Conservation (phyloP, 2,888 invertebrate genomes). For the Leucophora obtusa region DNA sequence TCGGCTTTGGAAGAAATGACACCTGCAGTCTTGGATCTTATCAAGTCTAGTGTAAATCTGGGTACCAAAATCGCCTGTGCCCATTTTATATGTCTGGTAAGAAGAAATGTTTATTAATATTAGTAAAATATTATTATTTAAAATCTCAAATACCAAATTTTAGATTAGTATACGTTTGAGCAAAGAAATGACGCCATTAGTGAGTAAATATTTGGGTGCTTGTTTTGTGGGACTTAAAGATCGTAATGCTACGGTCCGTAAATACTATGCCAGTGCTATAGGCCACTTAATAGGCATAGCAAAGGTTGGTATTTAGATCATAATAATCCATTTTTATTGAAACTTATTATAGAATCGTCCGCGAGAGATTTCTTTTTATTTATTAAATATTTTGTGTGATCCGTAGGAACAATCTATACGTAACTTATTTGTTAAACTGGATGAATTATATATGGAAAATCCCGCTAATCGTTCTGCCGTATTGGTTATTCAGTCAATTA, state of each 20-base stretch:
- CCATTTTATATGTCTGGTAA: conserved; percentile 87
- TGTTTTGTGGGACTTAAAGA: conserved; percentile 88
- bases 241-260: conserved; percentile 89
- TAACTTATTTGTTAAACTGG: conserved; percentile 81
- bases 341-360: too few relatives aligned
- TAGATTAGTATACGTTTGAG: conserved; percentile 80
- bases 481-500: conserved; percentile 87
- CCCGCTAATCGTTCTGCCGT: conserved; percentile 84
- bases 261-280: conserved; percentile 89
- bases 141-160: conserved; percentile 25
- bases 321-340: not conserved
- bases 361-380: too few relatives aligned
- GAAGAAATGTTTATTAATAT: conserved; percentile 63
- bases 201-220: conserved; percentile 81
- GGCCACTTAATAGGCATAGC: conserved; percentile 91
- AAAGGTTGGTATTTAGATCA: conserved; percentile 80
- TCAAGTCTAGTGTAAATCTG: conserved; percentile 88
- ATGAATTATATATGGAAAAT: conserved; percentile 84
- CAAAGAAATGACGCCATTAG: conserved; percentile 81
- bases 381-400: too few relatives aligned
- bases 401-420: conserved; percentile 80
- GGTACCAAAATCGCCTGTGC: conserved; percentile 91
- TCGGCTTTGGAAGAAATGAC: conserved; percentile 88
- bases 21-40: conserved; percentile 89
- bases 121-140: not conserved